Conservation (phyloP, 2,888 invertebrate species). For the Azorinus chamasolen region DNA sequence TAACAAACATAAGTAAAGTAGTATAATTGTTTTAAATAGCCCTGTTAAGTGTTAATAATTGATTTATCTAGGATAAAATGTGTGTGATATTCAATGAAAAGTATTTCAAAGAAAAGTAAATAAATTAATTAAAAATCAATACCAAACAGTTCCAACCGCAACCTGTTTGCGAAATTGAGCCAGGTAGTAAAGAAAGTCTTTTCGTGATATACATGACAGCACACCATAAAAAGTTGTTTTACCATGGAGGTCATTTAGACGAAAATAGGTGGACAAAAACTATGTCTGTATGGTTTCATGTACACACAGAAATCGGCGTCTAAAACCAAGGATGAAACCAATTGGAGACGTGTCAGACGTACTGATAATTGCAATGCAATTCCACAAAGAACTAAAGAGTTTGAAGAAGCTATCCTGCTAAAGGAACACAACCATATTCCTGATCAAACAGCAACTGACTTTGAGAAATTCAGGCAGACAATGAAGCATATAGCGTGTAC, state of each 20-base stretch:
- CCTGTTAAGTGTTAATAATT: no score
- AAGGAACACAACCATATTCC: conserved; percentile 10
- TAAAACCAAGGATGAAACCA: conserved; percentile 3
- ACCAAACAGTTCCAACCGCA: no score
- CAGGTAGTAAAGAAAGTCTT: no score
- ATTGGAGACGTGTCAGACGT: conserved; percentile 3
- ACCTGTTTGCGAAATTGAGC: no score
- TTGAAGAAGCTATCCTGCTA: not conserved
- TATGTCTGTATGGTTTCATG: conserved; percentile 10
- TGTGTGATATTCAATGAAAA: no score
- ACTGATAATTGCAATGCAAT: conserved; percentile 5
- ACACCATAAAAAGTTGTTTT: no score
- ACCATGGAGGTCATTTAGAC: conserved; percentile 5
- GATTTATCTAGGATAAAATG: no score
- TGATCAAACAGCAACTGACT: conserved; percentile 4
- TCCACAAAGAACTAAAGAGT: not conserved
- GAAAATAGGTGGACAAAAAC: conserved; percentile 11
- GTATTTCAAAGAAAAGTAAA: no score
- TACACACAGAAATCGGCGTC: conserved; percentile 8
- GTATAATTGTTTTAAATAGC: no score
- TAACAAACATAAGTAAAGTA: no score
- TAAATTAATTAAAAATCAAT: no score
- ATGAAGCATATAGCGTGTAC: not conserved
- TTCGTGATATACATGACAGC: no score
- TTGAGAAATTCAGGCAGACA: conserved; percentile 2